Base-by-base conservation (phyloP, 1,140 invertebrate genomes). In the Caligus rogercresseyi region DNA sequence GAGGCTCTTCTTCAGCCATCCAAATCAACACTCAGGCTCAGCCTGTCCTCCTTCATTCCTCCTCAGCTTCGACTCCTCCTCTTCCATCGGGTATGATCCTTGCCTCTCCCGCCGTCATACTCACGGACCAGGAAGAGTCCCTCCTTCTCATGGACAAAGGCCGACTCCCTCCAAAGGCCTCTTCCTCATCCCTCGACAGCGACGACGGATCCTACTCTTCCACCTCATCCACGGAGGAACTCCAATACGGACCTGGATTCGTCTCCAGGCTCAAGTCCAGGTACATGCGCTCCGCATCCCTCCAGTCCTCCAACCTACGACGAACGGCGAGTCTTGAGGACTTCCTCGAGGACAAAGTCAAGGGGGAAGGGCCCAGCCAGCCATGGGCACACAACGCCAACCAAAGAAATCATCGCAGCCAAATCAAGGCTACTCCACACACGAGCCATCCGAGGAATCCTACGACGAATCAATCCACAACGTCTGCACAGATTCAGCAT, bases 171-270 rank as follows among this genome's bases (percentile, higher is more conserved):
- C n/a, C n/a, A n/a, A 43, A 43, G 31, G 31, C 31, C n/a, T 43
- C 31, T 11, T 43, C 31, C 31, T 43, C 31, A 11, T 43, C 31
- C n/a, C 31, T 43, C 31, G 31, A 43, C n/a, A 43, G 31, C 31
- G 31, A 43, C 31, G 31, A 43, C 31, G 31, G 31, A 43, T 11
- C 31, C 31, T 43, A 7, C n/a, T 43, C 31, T 43, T 43, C 31
- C n/a, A 43, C 31, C 7, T 43, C 31, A 43, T 54, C 21, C 57
- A 18, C 52, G 2, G 86, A 89, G 73, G 88, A 90, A 69, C 72
- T 90, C 18, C 82, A 84, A 67, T 93, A 92, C 74, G 89, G 89
- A 0, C 89, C 89, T 11, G 89, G 89, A 4, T 91, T 93, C 68
- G 89, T 93, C 2, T 87, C 85, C 67, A 84, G 83, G 69, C 75